Conservation (phyloP, 2,797 vertebrate genomes). For the Crypturellus tataupa region DNA sequence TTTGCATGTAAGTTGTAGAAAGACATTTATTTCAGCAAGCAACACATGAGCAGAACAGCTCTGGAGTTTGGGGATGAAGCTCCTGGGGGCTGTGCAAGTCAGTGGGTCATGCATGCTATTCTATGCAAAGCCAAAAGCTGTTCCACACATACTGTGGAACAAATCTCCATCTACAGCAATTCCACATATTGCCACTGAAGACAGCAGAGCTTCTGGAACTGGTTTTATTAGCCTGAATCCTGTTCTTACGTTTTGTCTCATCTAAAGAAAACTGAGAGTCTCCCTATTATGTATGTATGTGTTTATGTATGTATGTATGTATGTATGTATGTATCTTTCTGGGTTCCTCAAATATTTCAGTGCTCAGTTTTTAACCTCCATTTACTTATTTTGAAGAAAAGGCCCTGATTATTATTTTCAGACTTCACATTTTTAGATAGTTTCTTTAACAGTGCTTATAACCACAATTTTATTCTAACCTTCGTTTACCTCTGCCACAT, state of each 20-base stretch:
- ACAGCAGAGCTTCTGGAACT: background rate
- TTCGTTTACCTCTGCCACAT: background rate
- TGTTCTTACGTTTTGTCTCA: background rate
- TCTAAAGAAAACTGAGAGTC: rapidly evolving
- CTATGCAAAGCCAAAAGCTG: background rate
- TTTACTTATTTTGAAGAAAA: background rate
- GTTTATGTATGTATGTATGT: background rate
- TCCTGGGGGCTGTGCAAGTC: background rate
- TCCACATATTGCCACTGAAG: rapidly evolving
- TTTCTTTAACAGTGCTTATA: background rate
- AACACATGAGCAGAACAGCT: background rate
- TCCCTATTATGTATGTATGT: background rate
- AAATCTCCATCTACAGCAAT: background rate
- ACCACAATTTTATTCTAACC: background rate
- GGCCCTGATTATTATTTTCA: background rate
- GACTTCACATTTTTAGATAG: background rate
- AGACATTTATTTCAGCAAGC: background rate
- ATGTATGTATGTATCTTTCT: background rate
- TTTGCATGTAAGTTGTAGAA: background rate
- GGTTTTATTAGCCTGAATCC: background rate
- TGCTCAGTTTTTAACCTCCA: background rate
- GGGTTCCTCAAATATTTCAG: background rate
- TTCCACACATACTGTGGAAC: background rate
- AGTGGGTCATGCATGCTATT: background rate
- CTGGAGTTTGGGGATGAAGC: background rate